Evolutionary conservation across 2,888 invertebrate species (phyloP), one percentile per base, ranked within the genome.

Genomic region (Cheilosia scutellata): DNA sequence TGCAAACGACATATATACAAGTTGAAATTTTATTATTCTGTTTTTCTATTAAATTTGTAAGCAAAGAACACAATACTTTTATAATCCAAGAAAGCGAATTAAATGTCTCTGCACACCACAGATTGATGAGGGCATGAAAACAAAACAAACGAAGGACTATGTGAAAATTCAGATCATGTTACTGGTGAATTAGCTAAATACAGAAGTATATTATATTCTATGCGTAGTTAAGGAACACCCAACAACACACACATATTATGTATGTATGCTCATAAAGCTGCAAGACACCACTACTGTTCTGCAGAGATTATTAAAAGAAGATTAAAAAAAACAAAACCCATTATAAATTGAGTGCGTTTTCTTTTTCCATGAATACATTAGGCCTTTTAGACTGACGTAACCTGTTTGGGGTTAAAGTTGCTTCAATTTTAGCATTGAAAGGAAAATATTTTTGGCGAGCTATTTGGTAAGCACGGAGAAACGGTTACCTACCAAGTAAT

Each of bases 101-200:
- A 37, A 37, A 44, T 47, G 29, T 27, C 13, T 47, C 6, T 44
- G 20, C 20, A 20, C 20, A 16, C 6, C 44, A 31, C 37, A 16
- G 27, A 25, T 68, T 37, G 40, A 53, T 31, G n/a, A 9, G 29
- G n/a, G 57, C n/a, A 37, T 20, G 29, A 31, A 27, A 47, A 37
- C 37, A 31, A 27, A 47, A 37, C 37, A 70, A 57, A 57, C 33
- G 40, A 58, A 42, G 60, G 58, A 77, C 25, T 47, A 83, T 83
- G 78, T 78, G 83, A 74, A 78, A 78, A 72, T 58, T 55, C 31
- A 31, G 60, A 82, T 13, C 9, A 65, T 82, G 77, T 72, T 51
- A 68, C 74, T 74, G 83, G 57, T 74, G 68, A 83, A 79, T 74
- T 66, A 68, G 63, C 55, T 72, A 57, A 63, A 70, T 44, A 53